phyloP scores from a whole-genome alignment of 2,888 invertebrate genomes.

The Ditula angustiorana region DNA sequence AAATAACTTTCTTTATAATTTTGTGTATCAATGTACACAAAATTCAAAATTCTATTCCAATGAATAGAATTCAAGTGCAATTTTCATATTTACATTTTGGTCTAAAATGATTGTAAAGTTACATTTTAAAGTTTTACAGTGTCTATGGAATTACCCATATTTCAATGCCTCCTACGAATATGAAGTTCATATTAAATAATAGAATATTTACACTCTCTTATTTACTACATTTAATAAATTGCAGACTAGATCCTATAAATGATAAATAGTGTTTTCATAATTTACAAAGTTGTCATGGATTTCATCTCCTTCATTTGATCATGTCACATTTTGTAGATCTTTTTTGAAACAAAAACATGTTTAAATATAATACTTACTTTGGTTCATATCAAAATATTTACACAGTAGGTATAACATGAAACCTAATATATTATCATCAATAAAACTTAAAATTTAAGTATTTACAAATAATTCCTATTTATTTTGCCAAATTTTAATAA shows the following conservation, averaged over 20 bases:
- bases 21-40: no score
- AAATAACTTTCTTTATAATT: no score
- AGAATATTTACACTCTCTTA: slow-evolving; percentile 25
- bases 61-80: no score
- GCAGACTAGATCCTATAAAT: slow-evolving; percentile 30
- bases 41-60: no score
- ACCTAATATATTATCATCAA: not conserved
- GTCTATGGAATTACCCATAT: not conserved
- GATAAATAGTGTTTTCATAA: not conserved
- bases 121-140: not conserved
- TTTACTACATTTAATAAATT: not conserved
- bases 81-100: no score
- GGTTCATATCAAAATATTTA: slow-evolving; percentile 6
- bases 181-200: not conserved
- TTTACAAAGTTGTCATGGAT: slow-evolving; percentile 14
- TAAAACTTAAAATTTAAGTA: not conserved
- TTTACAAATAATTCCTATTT: no score
- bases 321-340: no score
- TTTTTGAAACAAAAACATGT: no score
- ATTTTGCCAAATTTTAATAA: no score
- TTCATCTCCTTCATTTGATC: not conserved
- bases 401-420: not conserved
- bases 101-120: no score
- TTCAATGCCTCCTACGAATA: not conserved
- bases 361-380: not conserved